Conservation (phyloP, 2,797 vertebrate species). For the Brotula barbata region DNA sequence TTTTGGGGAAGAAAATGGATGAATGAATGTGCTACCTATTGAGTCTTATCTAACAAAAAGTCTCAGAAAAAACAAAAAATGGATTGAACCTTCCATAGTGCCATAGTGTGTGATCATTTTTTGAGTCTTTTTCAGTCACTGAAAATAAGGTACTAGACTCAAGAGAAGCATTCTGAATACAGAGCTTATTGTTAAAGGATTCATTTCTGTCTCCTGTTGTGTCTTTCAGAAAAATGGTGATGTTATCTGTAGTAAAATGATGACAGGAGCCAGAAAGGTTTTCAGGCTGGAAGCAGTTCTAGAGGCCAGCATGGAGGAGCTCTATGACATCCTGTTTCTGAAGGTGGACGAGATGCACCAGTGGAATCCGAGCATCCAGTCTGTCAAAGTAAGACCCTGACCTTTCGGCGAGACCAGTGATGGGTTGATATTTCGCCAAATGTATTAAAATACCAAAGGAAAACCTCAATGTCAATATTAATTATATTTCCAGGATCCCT, state of each 20-base stretch:
- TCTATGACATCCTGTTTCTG: conserved; percentile 79
- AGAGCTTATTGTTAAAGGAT: too few relatives aligned
- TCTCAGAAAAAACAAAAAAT: too few relatives aligned
- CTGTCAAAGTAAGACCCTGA: conserved; percentile 74
- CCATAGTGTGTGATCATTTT: too few relatives aligned
- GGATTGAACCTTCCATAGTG: too few relatives aligned
- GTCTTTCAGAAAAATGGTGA: conserved; percentile 71
- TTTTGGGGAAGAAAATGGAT: too few relatives aligned
- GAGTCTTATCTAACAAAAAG: too few relatives aligned
- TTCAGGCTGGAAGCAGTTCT: conserved; percentile 81
- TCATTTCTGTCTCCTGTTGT: not conserved
- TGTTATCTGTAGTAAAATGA: conserved; percentile 73
- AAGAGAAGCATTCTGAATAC: too few relatives aligned
- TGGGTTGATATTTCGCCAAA: not conserved
- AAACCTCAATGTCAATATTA: not conserved
- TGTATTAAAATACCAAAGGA: not conserved
- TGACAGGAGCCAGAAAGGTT: conserved; percentile 75
- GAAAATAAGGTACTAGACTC: too few relatives aligned
- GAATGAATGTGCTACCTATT: too few relatives aligned
- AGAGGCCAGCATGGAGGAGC: conserved; percentile 66
- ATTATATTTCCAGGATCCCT: not conserved
- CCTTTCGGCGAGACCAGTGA: not conserved
- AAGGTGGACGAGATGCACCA: conserved; percentile 81
- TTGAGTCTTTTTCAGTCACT: too few relatives aligned
- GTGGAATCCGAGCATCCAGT: conserved; percentile 83